These are phyloP conservation scores for Drymonia ruficornis DNA, from an alignment of 2,888 invertebrate genomes.

Conservation along the genomic window DNA sequence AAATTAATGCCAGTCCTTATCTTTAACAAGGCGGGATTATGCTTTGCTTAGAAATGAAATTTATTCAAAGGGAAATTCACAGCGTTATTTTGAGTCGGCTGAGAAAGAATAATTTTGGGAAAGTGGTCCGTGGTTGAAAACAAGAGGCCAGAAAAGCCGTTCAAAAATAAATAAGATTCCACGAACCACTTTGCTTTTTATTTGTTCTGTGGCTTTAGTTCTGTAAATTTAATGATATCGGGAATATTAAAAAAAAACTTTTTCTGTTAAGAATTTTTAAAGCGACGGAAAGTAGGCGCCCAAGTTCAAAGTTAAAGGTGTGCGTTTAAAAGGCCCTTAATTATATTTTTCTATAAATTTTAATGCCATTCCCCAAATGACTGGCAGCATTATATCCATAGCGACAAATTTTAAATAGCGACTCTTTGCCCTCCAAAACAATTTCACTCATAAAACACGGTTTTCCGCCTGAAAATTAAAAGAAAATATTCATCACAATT, in stretches of 20 bases:
- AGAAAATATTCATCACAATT: conserved; percentile 23
- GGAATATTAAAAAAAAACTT: too few relatives aligned
- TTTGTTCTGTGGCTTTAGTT: too few relatives aligned
- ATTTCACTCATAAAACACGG: not conserved
- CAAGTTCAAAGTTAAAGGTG: too few relatives aligned
- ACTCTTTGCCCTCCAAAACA: not conserved
- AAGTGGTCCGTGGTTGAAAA: not conserved
- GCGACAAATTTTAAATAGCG: not conserved
- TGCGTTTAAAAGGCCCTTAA: too few relatives aligned
- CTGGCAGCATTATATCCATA: too few relatives aligned
- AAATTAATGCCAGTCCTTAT: conserved; percentile 59
- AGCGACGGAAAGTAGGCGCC: too few relatives aligned
- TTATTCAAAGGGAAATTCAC: conserved; percentile 52
- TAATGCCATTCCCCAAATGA: too few relatives aligned
- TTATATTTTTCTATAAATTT: too few relatives aligned
- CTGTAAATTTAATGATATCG: too few relatives aligned
- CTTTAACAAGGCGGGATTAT: conserved; percentile 58
- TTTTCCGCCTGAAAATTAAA: conserved; percentile 8
- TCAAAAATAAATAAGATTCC: not conserved
- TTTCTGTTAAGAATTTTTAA: too few relatives aligned
- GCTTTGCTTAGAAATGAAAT: conserved; percentile 56
- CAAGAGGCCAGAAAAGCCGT: not conserved
- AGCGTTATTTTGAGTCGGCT: conserved; percentile 38
- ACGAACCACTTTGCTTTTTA: too few relatives aligned
- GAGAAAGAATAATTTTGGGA: conserved; percentile 7